phyloP scores from a whole-genome alignment of 2,888 invertebrate genomes.

The Sphinx pinastri region DNA sequence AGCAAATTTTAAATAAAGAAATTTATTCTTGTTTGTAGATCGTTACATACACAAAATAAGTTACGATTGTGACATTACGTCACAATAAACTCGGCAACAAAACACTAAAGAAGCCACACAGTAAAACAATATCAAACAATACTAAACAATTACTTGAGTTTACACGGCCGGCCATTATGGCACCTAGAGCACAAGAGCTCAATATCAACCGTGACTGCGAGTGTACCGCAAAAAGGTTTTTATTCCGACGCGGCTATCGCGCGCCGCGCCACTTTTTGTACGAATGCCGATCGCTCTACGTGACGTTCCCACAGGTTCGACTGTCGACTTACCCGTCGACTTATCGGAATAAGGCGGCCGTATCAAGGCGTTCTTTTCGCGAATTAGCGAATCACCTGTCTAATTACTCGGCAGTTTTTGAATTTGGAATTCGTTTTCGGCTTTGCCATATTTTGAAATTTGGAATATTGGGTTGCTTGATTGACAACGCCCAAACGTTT shows the following conservation, averaged over 20 bases:
- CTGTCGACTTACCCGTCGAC: slow-evolving; percentile 39
- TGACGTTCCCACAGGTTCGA: slow-evolving; percentile 76
- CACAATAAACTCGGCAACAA: background rate
- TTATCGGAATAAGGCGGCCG: slow-evolving; percentile 53
- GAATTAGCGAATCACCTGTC: slow-evolving; percentile 83
- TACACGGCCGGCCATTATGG: slow-evolving; percentile 15
- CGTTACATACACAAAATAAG: too few relatives aligned
- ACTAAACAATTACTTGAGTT: slow-evolving; percentile 12
- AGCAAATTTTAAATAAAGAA: too few relatives aligned
- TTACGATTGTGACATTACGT: background rate
- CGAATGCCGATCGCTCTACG: slow-evolving; percentile 78
- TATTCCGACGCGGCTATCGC: slow-evolving; percentile 40
- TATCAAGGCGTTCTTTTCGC: slow-evolving; percentile 73
- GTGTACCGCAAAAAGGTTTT: slow-evolving; percentile 55
- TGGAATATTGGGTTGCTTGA: background rate
- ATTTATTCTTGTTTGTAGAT: too few relatives aligned
- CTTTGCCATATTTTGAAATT: slow-evolving; percentile 40
- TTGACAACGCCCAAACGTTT: background rate
- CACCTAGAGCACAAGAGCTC: slow-evolving; percentile 38
- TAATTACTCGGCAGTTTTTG: slow-evolving; percentile 71
- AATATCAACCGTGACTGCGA: slow-evolving; percentile 49
- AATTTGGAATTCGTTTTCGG: slow-evolving; percentile 55
- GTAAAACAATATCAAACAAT: slow-evolving; percentile 4
- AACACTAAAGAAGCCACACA: background rate
- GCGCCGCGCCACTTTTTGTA: slow-evolving; percentile 65